Base-by-base conservation (phyloP, 2,888 invertebrate species). In the Seira musarum region DNA sequence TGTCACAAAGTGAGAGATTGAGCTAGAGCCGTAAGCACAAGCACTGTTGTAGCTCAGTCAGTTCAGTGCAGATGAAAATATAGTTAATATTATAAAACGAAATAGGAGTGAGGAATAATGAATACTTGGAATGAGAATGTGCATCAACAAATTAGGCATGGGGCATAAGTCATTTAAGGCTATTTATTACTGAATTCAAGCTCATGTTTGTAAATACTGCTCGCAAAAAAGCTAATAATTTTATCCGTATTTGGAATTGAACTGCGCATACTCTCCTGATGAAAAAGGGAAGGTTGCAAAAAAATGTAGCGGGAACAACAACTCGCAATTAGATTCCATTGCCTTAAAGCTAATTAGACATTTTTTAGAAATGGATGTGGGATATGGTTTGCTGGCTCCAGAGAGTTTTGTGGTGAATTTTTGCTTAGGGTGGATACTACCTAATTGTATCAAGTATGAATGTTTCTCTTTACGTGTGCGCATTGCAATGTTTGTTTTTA, bases 281-380 rank as follows among this genome's bases (percentile, higher is more conserved):
- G 49, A 49, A 49, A 49, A 49, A n/a, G 49, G 49, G 49, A 49
- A 49, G 49, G 49, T 49, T 49, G 49, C 49, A 49, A 49, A 49
- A 49, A 49, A 13, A 49, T n/a, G 17, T n/a, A 49, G 49, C 49
- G 49, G 49, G 49, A 49, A 49, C 49, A 49, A 49, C 49, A 49
- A 49, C 49, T 49, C 15, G 49, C 17, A 49, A 49, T 49, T 49
- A 49, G 49, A 70, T 71, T 78, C 70, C 35, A 66, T 71, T 67
- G 70, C 77, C 71, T 78, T 71, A 78, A 30, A 78, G 77, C 77
- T 78, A 78, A 78, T 78, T 78, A 78, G 77, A 71, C 53, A 46
- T 71, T 78, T 78, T 66, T 71, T 71, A 78, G 71, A 71, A 78
- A 60, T 30, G 68, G 68, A 68, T 68, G 49, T 49, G 49, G 49